Evolutionary conservation across 2,888 invertebrate genomes (phyloP).

Genomic region (Rhagonycha fulva): DNA sequence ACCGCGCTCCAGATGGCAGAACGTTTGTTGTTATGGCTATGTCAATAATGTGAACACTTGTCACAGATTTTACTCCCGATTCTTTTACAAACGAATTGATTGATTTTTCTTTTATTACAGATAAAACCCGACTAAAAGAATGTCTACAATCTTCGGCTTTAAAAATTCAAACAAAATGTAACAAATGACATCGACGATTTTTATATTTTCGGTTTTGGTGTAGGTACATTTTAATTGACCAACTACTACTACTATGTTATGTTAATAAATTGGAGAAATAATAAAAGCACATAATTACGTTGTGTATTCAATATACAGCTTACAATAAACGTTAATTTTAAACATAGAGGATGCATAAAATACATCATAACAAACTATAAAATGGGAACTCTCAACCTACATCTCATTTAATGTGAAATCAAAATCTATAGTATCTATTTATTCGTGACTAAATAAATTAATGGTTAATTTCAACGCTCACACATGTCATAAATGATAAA

Average conservation of each 20-base stretch:
- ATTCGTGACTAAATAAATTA: constrained; percentile 27
- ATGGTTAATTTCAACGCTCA: constrained; percentile 22
- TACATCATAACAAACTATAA: neutral
- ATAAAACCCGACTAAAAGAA: neutral
- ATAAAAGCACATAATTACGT: neutral
- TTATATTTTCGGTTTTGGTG: neutral
- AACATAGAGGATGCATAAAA: neutral
- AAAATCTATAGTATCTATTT: constrained; percentile 22
- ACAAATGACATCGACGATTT: neutral
- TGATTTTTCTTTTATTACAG: neutral
- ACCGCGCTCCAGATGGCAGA: constrained; percentile 43
- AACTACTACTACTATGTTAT: too few relatives aligned
- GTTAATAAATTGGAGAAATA: too few relatives aligned
- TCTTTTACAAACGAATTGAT: constrained; percentile 4
- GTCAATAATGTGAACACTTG: constrained; percentile 33
- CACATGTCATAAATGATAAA: constrained; percentile 19
- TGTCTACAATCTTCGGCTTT: neutral
- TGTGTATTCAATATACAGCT: neutral
- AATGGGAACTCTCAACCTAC: constrained; percentile 3
- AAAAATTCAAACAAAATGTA: neutral
- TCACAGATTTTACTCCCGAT: constrained; percentile 20
- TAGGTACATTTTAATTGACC: neutral
- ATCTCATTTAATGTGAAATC: constrained; percentile 18
- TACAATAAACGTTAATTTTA: neutral
- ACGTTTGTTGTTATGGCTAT: constrained; percentile 35